These are phyloP conservation scores for Cynoglossus semilaevis DNA, from an alignment of 2,113 vertebrate species.

Conservation along the genomic window DNA sequence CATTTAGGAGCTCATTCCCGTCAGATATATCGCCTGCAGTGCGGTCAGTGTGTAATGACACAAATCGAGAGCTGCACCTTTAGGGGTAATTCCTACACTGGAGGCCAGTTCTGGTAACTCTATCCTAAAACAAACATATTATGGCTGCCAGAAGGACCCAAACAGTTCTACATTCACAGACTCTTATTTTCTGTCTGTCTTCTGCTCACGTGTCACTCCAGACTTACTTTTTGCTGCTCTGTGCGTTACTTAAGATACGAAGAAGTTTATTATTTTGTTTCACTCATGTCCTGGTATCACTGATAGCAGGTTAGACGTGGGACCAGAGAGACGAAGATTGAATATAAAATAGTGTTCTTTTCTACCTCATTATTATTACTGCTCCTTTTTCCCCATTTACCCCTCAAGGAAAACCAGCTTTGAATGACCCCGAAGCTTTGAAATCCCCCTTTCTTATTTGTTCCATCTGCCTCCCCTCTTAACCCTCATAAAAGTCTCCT, in stretches of 20 bases:
- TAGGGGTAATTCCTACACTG: neutral
- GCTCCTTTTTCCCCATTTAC: conserved; percentile 24
- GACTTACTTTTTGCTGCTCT: too few relatives aligned
- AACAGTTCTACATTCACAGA: too few relatives aligned
- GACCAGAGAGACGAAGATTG: too few relatives aligned
- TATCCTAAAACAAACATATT: too few relatives aligned
- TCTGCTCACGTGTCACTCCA: too few relatives aligned
- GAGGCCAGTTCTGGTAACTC: neutral
- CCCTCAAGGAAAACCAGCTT: conserved; percentile 49
- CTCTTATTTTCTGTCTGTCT: too few relatives aligned
- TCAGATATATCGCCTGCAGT: neutral
- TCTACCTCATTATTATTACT: neutral
- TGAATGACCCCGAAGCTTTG: conserved; percentile 58
- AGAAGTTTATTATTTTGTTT: too few relatives aligned
- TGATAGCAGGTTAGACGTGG: too few relatives aligned
- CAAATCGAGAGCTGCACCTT: neutral
- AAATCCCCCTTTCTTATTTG: conserved; percentile 44
- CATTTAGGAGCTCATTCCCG: neutral
- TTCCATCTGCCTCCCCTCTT: conserved; percentile 45
- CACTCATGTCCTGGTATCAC: too few relatives aligned
- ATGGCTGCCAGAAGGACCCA: too few relatives aligned
- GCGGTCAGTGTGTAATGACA: neutral
- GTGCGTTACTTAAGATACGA: too few relatives aligned
- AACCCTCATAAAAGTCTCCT: conserved; percentile 49
- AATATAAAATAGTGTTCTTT: too few relatives aligned